A percentile compares a stretch with the other conserved stretches of the same genome.
Conservation (phyloP, 2,113 vertebrate genomes). For the Corythaixoides concolor region DNA sequence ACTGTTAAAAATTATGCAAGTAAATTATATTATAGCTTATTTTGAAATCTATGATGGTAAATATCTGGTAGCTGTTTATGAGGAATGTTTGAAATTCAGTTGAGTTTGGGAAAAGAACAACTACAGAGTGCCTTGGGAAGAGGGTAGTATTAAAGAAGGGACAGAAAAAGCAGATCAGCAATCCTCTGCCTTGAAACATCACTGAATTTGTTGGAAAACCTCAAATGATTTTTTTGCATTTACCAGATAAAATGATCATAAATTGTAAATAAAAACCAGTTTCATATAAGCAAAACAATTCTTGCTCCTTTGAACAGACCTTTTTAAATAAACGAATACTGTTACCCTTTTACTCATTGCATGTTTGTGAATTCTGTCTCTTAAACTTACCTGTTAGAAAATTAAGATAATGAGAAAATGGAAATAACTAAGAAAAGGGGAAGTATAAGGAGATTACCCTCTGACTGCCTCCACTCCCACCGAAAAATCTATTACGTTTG, state of each 20-base stretch:
- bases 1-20: constrained; percentile 30
- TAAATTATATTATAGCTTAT: not conserved
- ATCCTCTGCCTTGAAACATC: not conserved
- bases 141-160: not conserved
- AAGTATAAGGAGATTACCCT: not conserved
- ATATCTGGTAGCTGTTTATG: not conserved
- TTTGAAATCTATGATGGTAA: not conserved
- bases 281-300: not conserved
- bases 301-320: not conserved
- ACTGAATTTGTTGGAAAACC: not conserved
- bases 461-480: no score
- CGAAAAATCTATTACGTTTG: not conserved
- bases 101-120: not conserved
- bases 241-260: not conserved
- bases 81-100: not conserved
- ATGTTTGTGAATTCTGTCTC: not conserved
- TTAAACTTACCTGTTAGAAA: not conserved
- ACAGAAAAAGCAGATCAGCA: not conserved
- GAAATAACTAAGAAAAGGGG: not conserved
- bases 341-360: not conserved
- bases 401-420: not conserved
- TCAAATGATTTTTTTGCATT: not conserved
- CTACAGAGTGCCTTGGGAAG: not conserved
- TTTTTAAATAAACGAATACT: not conserved
- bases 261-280: not conserved